A percentile compares a stretch with the other conserved stretches of the same genome.
These are phyloP conservation scores for Dolichoris vasculosae DNA, from an alignment of 1,140 invertebrate genomes.

Conservation along the genomic window DNA sequence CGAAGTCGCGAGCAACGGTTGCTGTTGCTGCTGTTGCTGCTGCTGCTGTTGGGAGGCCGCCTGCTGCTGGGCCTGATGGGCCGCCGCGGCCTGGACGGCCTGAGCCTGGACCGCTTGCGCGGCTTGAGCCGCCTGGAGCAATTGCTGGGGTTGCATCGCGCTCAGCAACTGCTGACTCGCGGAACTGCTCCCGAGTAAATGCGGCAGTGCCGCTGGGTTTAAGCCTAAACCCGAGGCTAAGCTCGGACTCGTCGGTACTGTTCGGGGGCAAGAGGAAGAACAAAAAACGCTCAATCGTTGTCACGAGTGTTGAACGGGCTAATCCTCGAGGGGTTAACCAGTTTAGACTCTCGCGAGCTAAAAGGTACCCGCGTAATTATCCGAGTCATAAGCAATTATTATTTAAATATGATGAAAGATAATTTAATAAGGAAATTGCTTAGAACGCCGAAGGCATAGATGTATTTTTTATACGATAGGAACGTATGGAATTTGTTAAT, in stretches of 20 bases:
- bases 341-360: not conserved
- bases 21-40: constrained; percentile 66
- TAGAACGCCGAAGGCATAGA: not conserved
- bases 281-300: not conserved
- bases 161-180: constrained; percentile 79
- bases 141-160: constrained; percentile 78
- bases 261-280: not conserved
- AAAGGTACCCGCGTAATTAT: not conserved
- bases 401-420: constrained; percentile 1
- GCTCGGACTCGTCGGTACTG: constrained; percentile 74
- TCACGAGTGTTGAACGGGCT: not conserved
- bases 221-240: constrained; percentile 73
- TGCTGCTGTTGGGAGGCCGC: constrained; percentile 63
- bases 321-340: not conserved
- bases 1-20: constrained; percentile 73
- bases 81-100: constrained; percentile 63
- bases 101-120: constrained; percentile 64
- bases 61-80: constrained; percentile 68
- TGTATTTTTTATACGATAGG: not conserved
- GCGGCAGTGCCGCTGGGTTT: constrained; percentile 79
- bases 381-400: constrained; percentile 16
- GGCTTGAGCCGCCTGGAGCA: constrained; percentile 71
- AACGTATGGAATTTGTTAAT: not conserved
- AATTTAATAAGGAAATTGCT: constrained; percentile 23
- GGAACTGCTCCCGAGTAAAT: constrained; percentile 81